Conservation (phyloP, 2,797 vertebrate genomes). For the Garrulus glandarius region DNA sequence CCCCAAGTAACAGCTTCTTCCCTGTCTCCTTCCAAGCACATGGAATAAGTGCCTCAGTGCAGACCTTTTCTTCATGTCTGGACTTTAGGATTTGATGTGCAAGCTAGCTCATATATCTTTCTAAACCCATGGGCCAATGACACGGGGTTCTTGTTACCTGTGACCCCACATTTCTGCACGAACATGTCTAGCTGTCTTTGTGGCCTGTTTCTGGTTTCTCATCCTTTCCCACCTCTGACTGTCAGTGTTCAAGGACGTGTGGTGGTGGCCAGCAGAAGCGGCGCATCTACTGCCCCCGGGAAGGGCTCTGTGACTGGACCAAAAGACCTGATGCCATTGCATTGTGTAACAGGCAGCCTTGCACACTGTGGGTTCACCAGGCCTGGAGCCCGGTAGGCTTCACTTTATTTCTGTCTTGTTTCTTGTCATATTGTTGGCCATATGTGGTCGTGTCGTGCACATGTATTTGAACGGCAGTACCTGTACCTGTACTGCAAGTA, state of each 20-base stretch:
- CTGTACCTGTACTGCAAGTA: not conserved
- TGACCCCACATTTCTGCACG: not conserved
- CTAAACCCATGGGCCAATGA: not conserved
- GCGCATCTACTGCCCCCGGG: conserved; percentile 77
- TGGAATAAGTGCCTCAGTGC: not conserved
- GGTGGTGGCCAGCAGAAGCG: conserved; percentile 80
- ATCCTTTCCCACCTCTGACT: not conserved
- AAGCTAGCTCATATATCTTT: not conserved
- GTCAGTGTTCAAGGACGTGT: conserved; percentile 86
- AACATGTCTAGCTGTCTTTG: not conserved
- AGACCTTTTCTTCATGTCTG: not conserved
- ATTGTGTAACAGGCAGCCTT: conserved; percentile 76
- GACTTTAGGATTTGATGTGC: not conserved
- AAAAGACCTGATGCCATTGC: conserved; percentile 74
- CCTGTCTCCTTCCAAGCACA: not conserved
- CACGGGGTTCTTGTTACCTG: not conserved
- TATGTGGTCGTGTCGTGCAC: not conserved
- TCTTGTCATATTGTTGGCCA: not conserved
- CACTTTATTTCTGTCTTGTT: not conserved
- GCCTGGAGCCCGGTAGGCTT: conserved; percentile 75
- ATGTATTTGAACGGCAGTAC: not conserved
- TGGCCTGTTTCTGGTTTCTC: not conserved
- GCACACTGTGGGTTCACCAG: conserved; percentile 77
- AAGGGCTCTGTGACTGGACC: conserved; percentile 74
- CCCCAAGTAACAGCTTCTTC: not conserved